A percentile compares a stretch with the other conserved stretches of the same genome.
phyloP scores from a whole-genome alignment of 2,113 vertebrate species.

The Naja naja region DNA sequence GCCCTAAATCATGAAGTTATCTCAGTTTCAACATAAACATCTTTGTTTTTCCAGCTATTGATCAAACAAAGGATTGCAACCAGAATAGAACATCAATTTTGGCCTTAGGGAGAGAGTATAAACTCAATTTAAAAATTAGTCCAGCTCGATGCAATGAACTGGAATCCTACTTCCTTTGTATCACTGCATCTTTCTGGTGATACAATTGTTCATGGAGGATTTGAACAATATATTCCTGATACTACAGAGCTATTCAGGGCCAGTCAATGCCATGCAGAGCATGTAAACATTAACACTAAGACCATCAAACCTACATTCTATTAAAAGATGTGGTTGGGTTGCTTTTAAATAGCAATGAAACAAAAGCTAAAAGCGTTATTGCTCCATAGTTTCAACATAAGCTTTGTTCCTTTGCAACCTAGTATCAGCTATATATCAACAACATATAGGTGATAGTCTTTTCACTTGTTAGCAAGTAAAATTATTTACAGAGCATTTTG shows the following conservation, averaged over 20 bases:
- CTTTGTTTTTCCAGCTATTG: background rate
- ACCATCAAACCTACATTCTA: background rate
- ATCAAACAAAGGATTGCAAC: background rate
- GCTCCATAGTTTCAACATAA: constrained; percentile 36
- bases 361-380: constrained; percentile 13
- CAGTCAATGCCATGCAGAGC: background rate
- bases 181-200: background rate
- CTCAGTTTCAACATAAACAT: background rate
- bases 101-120: background rate
- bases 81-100: background rate
- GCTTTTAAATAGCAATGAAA: background rate
- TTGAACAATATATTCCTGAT: constrained; percentile 2
- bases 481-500: background rate
- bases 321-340: background rate
- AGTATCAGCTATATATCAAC: constrained; percentile 49
- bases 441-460: constrained; percentile 53
- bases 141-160: background rate
- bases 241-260: background rate
- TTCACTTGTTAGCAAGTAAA: background rate
- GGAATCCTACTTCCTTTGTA: constrained; percentile 9
- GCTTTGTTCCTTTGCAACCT: constrained; percentile 32
- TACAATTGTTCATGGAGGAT: background rate
- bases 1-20: background rate
- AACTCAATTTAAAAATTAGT: constrained; percentile 10
- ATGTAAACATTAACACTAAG: background rate